phyloP scores from a whole-genome alignment of 2,113 vertebrate species.

The Furnarius figulus region DNA sequence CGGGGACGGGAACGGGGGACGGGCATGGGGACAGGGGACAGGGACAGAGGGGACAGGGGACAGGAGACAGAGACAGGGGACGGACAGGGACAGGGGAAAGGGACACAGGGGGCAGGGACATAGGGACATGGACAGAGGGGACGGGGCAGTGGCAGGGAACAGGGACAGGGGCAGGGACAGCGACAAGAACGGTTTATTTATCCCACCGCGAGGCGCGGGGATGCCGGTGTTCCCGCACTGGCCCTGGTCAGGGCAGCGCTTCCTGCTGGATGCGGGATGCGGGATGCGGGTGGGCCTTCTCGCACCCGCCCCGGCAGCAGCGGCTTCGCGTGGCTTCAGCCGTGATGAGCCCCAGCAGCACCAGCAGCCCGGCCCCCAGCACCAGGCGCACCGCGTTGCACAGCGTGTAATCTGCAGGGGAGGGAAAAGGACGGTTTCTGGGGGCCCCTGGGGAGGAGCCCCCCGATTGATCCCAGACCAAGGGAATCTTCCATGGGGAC shows the following conservation, averaged over 20 bases:
- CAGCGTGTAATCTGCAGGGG: not conserved
- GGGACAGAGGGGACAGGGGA: not conserved
- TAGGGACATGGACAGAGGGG: no score
- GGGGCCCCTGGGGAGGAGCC: not conserved
- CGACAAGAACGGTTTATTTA: not conserved
- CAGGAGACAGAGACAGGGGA: no score
- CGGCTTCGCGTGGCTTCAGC: not conserved
- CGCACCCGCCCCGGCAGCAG: fast-evolving
- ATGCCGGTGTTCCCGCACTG: fast-evolving
- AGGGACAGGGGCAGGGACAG: not conserved
- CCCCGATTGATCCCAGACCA: not conserved
- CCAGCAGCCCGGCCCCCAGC: not conserved
- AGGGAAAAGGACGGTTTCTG: not conserved
- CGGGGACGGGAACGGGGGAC: no score
- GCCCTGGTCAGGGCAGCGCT: not conserved
- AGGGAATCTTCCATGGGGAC: not conserved
- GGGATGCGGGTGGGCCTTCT: no score
- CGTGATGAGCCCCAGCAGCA: not conserved
- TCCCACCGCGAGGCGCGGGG: fast-evolving
- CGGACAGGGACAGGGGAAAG: not conserved
- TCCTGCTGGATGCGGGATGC: no score
- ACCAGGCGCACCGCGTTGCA: not conserved
- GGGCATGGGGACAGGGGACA: no score
- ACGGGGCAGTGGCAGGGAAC: no score
- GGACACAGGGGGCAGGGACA: not conserved